Evolutionary conservation across 2,888 invertebrate species (phyloP).

Genomic region (Nemoura dubitans): DNA sequence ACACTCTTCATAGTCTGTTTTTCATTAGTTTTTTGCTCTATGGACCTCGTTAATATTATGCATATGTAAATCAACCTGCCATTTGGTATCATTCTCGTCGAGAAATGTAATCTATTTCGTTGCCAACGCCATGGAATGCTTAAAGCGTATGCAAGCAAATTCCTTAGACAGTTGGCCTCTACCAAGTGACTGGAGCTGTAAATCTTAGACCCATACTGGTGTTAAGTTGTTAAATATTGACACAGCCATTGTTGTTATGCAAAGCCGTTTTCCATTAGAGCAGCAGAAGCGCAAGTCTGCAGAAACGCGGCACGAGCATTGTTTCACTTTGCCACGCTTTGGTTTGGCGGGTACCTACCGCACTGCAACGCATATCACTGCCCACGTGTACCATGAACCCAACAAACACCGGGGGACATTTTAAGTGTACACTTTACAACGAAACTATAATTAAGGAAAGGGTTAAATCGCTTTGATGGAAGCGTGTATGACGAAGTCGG

Average conservation of each 20-base stretch:
- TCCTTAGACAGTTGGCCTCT: not conserved
- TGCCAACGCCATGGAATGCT: not conserved
- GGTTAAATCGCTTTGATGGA: too few species aligned
- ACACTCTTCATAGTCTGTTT: not conserved
- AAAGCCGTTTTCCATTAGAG: constrained; percentile 28
- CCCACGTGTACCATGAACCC: too few species aligned
- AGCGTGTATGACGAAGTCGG: too few species aligned
- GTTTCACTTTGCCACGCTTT: too few species aligned
- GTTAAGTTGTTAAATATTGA: constrained; percentile 31
- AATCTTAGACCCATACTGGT: constrained; percentile 20
- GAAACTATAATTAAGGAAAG: too few species aligned
- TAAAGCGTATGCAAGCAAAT: not conserved
- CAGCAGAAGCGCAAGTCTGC: not conserved
- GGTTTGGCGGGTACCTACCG: too few species aligned
- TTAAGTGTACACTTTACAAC: too few species aligned
- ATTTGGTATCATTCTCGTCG: not conserved
- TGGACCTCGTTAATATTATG: not conserved
- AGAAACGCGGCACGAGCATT: too few species aligned
- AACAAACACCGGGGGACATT: too few species aligned
- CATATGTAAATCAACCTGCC: not conserved
- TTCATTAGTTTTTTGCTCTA: not conserved
- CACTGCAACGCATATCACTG: too few species aligned
- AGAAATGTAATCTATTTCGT: not conserved
- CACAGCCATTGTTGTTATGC: constrained; percentile 27
- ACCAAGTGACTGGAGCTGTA: constrained; percentile 19